Conservation (phyloP, 2,888 invertebrate genomes). For the Drosophila trichaetosa region DNA sequence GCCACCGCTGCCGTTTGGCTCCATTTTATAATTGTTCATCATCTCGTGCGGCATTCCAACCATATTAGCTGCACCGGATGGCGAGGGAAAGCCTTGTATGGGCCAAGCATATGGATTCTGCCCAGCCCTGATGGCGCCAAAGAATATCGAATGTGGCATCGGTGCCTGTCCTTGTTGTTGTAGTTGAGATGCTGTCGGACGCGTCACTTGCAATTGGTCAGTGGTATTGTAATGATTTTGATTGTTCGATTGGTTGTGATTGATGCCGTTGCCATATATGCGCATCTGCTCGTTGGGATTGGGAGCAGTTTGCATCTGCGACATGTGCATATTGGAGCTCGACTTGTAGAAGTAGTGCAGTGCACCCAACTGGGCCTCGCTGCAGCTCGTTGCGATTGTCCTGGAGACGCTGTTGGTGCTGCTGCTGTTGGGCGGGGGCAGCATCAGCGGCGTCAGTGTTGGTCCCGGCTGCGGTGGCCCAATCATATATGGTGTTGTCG, state of each 20-base stretch:
- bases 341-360: conserved; percentile 89
- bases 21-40: conserved; percentile 36
- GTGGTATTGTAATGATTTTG: conserved; percentile 35
- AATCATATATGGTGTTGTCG: conserved; percentile 27
- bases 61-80: conserved; percentile 28
- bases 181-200: conserved; percentile 13
- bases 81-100: conserved; percentile 33
- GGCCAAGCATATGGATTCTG: conserved; percentile 61
- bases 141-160: conserved; percentile 36
- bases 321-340: conserved; percentile 86
- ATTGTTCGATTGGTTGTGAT: conserved; percentile 7
- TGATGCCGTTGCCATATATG: not conserved
- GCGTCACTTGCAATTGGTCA: conserved; percentile 43
- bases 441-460: conserved; percentile 8
- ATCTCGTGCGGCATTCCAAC: conserved; percentile 36
- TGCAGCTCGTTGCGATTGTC: not conserved
- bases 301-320: conserved; percentile 1
- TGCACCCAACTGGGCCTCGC: conserved; percentile 80
- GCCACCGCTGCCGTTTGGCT: conserved; percentile 6
- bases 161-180: not conserved
- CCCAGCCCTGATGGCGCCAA: conserved; percentile 18
- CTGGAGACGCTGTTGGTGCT: not conserved
- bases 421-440: not conserved
- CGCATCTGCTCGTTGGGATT: conserved; percentile 19
- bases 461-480: conserved; percentile 20